phyloP scores from a whole-genome alignment of 2,113 vertebrate genomes.

The Oryzias woworae region DNA sequence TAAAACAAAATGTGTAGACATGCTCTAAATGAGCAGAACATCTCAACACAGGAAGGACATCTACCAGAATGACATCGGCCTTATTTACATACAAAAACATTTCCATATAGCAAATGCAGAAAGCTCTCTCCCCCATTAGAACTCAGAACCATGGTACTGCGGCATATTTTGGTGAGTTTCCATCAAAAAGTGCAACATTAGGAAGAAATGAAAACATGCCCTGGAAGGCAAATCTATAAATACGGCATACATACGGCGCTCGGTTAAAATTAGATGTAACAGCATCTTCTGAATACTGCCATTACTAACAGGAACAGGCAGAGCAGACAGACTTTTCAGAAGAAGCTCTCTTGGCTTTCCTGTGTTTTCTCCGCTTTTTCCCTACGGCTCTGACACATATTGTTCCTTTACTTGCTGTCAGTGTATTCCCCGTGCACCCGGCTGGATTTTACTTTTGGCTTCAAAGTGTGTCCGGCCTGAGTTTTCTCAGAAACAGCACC shows the following conservation, averaged over 20 bases:
- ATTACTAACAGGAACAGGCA: not conserved
- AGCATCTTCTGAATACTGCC: not conserved
- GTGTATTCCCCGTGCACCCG: conserved; percentile 27
- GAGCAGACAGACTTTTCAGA: conserved; percentile 1
- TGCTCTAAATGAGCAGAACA: too few relatives aligned
- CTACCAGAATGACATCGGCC: too few relatives aligned
- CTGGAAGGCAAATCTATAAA: not conserved
- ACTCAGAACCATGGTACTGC: too few relatives aligned
- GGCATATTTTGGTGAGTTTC: too few relatives aligned
- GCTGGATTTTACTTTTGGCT: conserved; percentile 23
- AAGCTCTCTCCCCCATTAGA: too few relatives aligned
- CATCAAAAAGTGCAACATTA: too few relatives aligned
- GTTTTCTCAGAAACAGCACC: not conserved
- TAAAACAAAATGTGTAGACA: too few relatives aligned
- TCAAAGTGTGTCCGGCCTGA: not conserved
- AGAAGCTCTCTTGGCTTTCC: conserved; percentile 7
- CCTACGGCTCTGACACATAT: conserved; percentile 54
- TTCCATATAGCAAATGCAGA: too few relatives aligned
- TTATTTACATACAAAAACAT: too few relatives aligned
- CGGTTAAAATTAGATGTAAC: conserved; percentile 3
- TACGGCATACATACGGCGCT: not conserved
- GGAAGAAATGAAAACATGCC: not conserved
- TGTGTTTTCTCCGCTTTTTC: conserved; percentile 23
- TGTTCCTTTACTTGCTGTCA: conserved; percentile 26
- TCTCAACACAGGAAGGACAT: too few relatives aligned